Conservation (phyloP, 1,140 invertebrate genomes). For the Pseudomyrmex dendroicus region DNA sequence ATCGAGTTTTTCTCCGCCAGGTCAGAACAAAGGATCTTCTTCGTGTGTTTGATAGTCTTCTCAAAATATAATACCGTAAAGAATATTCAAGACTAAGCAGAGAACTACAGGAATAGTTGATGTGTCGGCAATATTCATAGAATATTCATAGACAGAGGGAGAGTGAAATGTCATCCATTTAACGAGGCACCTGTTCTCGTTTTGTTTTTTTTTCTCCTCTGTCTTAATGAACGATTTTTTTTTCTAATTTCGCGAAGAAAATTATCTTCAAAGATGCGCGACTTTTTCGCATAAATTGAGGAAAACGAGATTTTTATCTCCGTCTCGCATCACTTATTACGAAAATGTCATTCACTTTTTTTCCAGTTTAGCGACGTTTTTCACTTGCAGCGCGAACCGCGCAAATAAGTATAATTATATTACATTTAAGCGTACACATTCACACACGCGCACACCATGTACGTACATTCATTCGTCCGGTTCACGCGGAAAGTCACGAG, state of each 20-base stretch:
- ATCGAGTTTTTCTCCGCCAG: too few relatives aligned
- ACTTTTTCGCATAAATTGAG: slow-evolving; percentile 13
- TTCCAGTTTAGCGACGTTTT: neutral
- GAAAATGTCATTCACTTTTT: slow-evolving; percentile 1
- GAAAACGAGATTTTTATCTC: neutral
- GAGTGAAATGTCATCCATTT: neutral
- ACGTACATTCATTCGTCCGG: neutral
- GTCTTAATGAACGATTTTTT: neutral
- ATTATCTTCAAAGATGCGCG: slow-evolving; percentile 9
- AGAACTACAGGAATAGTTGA: too few relatives aligned
- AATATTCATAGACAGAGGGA: too few relatives aligned
- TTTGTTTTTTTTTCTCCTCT: neutral
- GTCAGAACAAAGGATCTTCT: too few relatives aligned
- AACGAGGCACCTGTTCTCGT: neutral
- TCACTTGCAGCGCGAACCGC: too few relatives aligned
- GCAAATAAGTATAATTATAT: neutral
- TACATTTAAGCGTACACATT: neutral
- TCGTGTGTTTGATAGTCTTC: too few relatives aligned
- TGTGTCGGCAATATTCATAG: too few relatives aligned
- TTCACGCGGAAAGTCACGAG: too few relatives aligned
- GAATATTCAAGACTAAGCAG: too few relatives aligned
- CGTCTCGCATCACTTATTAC: neutral
- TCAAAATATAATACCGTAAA: too few relatives aligned
- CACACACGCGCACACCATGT: neutral
- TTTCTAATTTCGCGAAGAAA: neutral